phyloP scores from a whole-genome alignment of 2,113 vertebrate species.

The Microtus oregoni region DNA sequence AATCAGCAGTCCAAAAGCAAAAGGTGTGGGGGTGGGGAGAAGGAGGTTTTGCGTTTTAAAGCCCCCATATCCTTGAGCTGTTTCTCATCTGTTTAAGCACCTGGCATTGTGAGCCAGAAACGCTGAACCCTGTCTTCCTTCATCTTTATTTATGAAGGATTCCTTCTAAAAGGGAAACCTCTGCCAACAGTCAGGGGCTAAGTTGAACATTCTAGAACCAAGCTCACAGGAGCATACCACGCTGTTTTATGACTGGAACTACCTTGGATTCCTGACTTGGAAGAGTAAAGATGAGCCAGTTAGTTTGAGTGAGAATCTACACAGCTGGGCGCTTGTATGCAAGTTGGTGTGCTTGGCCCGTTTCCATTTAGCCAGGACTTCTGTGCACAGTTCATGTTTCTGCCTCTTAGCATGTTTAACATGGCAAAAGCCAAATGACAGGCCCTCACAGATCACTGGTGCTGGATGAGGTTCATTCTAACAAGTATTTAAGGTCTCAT shows the following conservation, averaged over 20 bases:
- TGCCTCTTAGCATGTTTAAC: neutral
- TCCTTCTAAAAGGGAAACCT: neutral
- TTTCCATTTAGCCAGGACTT: neutral
- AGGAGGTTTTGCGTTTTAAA: slow-evolving; percentile 2
- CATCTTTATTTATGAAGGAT: neutral
- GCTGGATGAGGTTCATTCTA: neutral
- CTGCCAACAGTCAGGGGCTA: neutral
- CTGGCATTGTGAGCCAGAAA: neutral
- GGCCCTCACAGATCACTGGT: neutral
- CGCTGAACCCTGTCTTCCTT: neutral
- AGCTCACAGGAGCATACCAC: neutral
- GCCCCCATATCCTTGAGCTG: neutral
- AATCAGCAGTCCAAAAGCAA: slow-evolving; percentile 14
- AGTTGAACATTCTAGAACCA: neutral
- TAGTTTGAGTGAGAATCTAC: neutral
- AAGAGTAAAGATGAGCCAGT: neutral
- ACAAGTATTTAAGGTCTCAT: neutral
- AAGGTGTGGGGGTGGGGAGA: neutral
- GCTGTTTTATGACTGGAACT: neutral
- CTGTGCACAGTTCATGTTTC: neutral
- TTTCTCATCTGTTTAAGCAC: neutral
- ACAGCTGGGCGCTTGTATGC: neutral
- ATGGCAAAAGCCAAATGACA: neutral
- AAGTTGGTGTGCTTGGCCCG: neutral
- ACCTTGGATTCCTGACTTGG: neutral